A percentile compares a stretch with the other conserved stretches of the same genome.
Conservation (phyloP, 2,797 vertebrate genomes). For the Pseudocheirus occidentalis region DNA sequence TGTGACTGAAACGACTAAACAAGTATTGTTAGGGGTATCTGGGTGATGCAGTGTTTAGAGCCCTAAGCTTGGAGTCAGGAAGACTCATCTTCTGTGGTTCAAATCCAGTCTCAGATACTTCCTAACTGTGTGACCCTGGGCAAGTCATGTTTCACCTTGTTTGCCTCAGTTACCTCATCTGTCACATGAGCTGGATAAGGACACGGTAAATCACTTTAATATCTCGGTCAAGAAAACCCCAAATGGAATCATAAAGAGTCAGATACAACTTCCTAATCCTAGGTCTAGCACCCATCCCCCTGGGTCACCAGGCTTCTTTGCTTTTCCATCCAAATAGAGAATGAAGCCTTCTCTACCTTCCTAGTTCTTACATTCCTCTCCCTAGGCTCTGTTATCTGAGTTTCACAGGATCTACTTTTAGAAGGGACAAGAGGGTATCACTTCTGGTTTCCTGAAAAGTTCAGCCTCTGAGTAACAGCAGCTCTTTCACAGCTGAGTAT, state of each 20-base stretch:
- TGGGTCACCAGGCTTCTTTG: background rate
- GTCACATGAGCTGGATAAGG: background rate
- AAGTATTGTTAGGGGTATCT: no score
- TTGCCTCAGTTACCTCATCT: background rate
- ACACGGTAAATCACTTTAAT: background rate
- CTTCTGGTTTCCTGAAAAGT: background rate
- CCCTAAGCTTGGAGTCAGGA: no score
- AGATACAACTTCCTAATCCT: background rate
- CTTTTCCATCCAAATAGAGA: background rate
- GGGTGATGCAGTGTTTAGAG: no score
- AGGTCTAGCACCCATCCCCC: background rate
- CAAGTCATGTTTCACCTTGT: background rate
- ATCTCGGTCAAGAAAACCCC: background rate
- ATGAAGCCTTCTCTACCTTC: background rate
- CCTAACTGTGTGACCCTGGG: background rate
- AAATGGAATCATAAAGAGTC: background rate
- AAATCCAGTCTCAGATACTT: background rate
- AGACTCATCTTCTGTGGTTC: background rate
- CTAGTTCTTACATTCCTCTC: background rate
- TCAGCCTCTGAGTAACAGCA: background rate
- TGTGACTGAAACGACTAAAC: no score
- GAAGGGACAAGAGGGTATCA: background rate
- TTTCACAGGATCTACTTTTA: background rate
- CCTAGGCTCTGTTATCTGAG: background rate
- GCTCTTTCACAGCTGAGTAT: background rate